Percentiles rank a stretch among this genome's conserved stretches.
Conservation (phyloP, 1,140 invertebrate species). For the Euwallacea fornicatus region DNA sequence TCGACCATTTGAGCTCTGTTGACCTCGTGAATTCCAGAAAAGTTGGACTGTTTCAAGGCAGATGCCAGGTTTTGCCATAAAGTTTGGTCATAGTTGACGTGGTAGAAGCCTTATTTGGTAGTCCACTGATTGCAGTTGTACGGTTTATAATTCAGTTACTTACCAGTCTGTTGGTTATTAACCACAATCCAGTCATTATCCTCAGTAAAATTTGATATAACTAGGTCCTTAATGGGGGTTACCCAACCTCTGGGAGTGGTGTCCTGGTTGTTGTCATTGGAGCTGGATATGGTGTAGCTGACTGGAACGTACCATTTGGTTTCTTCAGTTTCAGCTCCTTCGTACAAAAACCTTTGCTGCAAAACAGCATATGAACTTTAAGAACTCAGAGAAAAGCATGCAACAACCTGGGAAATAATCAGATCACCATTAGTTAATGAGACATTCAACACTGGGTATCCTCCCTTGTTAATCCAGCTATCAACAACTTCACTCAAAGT, state of each 20-base stretch:
- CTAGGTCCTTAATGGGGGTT: constrained; percentile 26
- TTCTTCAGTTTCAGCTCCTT: constrained; percentile 9
- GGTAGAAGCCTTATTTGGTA: constrained; percentile 67
- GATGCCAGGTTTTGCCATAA: constrained; percentile 67
- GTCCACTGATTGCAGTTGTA: neutral
- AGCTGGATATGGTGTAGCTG: constrained; percentile 56
- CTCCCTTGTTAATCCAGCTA: constrained; percentile 22
- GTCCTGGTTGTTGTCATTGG: constrained; percentile 41
- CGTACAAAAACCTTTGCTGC: constrained; percentile 11
- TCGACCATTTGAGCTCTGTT: constrained; percentile 81
- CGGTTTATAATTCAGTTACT: neutral
- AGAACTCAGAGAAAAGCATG: neutral
- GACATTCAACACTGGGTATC: constrained; percentile 9
- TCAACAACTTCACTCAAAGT: constrained; percentile 11
- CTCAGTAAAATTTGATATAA: constrained; percentile 22
- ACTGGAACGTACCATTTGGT: constrained; percentile 64
- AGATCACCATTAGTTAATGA: neutral
- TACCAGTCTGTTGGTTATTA: constrained; percentile 68
- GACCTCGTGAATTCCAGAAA: constrained; percentile 62
- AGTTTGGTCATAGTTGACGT: constrained; percentile 73
- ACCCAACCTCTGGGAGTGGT: constrained; percentile 58
- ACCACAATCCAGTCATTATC: constrained; percentile 68
- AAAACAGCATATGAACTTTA: neutral
- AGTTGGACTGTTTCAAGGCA: constrained; percentile 57
- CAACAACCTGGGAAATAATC: constrained; percentile 1